Percentiles rank a stretch among this genome's conserved stretches.
Conservation (phyloP, 30 jellyfish, hydroid and myxozoan genomes). For the Mastigias papua region DNA sequence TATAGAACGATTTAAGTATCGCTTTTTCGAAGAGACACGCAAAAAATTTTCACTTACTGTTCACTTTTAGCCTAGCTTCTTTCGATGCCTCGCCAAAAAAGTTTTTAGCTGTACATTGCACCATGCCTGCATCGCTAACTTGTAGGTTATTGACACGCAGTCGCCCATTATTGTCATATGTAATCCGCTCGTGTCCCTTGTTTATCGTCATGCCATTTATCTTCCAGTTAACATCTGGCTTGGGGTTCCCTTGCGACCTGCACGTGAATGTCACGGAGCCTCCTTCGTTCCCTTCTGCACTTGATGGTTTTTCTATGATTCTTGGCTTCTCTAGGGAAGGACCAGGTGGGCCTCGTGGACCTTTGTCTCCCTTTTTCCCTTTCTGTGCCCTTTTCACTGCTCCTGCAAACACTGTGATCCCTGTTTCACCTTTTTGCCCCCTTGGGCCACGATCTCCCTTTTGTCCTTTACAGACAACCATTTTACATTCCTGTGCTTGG, state of each 20-base stretch:
- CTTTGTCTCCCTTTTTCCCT: slow-evolving; percentile 60
- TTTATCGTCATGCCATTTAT: slow-evolving; percentile 15
- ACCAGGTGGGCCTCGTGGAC: slow-evolving; percentile 73
- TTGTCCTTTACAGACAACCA: slow-evolving; percentile 19
- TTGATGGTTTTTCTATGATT: slow-evolving; percentile 20
- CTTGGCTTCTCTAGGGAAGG: slow-evolving; percentile 46
- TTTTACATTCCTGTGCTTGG: slow-evolving; percentile 16
- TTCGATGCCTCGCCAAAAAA: slow-evolving; percentile 31
- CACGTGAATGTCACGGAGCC: slow-evolving; percentile 31
- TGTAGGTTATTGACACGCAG: slow-evolving; percentile 16
- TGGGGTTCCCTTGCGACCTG: slow-evolving; percentile 53
- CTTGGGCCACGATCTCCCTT: slow-evolving; percentile 44
- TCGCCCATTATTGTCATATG: neutral
- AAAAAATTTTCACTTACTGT: slow-evolving; percentile 34
- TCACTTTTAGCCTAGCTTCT: slow-evolving; percentile 23
- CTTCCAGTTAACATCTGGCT: slow-evolving; percentile 42
- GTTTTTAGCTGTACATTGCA: slow-evolving; percentile 39
- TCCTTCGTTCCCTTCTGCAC: slow-evolving; percentile 42
- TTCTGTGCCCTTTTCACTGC: neutral
- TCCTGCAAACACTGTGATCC: slow-evolving; percentile 4
- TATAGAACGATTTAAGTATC: too few relatives aligned
- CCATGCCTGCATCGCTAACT: slow-evolving; percentile 25
- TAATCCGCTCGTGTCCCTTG: neutral
- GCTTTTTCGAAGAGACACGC: too few relatives aligned
- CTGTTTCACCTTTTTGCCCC: slow-evolving; percentile 50